Conservation (phyloP, 2,888 invertebrate genomes). For the Spatulosminthurus flaviceps region DNA sequence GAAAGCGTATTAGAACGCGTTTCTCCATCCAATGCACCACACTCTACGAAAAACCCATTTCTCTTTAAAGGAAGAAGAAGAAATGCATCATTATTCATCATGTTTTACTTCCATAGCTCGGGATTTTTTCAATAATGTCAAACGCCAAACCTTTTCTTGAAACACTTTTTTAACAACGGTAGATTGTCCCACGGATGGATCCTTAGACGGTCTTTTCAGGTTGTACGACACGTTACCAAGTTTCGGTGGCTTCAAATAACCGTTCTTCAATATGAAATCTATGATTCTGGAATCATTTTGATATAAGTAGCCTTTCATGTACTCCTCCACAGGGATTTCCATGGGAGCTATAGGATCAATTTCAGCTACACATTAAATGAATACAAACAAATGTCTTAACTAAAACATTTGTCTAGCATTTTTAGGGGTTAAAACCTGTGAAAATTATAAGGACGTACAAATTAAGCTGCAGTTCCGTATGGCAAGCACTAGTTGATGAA, state of each 20-base stretch:
- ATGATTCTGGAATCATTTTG: constrained; percentile 53
- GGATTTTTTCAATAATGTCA: too few species aligned
- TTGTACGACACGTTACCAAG: constrained; percentile 53
- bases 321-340: too few species aligned
- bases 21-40: constrained; percentile 67
- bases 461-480: too few species aligned
- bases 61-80: constrained; percentile 37
- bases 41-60: constrained; percentile 57
- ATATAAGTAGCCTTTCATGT: constrained; percentile 1
- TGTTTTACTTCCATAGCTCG: too few species aligned
- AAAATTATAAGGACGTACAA: too few species aligned
- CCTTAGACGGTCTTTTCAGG: constrained; percentile 50
- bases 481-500: too few species aligned
- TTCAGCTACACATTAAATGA: too few species aligned
- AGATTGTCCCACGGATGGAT: constrained; percentile 64
- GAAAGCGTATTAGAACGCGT: constrained; percentile 66
- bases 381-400: too few species aligned
- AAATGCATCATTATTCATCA: too few species aligned
- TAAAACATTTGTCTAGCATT: too few species aligned
- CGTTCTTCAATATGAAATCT: constrained; percentile 48
- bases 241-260: constrained; percentile 40
- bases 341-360: too few species aligned
- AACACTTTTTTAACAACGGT: constrained; percentile 60
- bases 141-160: constrained; percentile 62
- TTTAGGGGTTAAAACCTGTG: too few species aligned